Evolutionary conservation across 2,888 invertebrate species (phyloP), one percentile per base, ranked within the genome.

Genomic region (Megamerina dolium): DNA sequence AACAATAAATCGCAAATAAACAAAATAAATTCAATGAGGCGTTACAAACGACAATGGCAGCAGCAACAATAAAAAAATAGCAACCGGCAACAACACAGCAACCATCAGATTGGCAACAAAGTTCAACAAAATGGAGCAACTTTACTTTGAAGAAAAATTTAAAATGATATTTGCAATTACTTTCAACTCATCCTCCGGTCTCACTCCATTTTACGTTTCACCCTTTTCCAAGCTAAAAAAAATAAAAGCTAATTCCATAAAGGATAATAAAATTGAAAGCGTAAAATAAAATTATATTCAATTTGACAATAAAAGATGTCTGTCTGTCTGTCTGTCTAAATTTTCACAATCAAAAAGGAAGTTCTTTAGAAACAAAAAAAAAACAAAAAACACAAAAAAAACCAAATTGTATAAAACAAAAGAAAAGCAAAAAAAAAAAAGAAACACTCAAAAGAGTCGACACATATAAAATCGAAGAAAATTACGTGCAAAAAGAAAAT

Each of bases 201-300:
- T n/a, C n/a, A n/a, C n/a, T n/a, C n/a, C n/a, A n/a, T n/a, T n/a
- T n/a, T n/a, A n/a, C n/a, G n/a, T n/a, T n/a, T n/a, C n/a, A n/a
- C n/a, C n/a, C n/a, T n/a, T n/a, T n/a, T n/a, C n/a, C n/a, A n/a
- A n/a, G n/a, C n/a, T n/a, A n/a, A n/a, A n/a, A n/a, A n/a, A n/a
- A n/a, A n/a, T n/a, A n/a, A n/a, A 32, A 32, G 40, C 40, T 40
- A 45, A 45, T 45, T 40, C 31, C 45, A n/a, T 27, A 29, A 32
- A 45, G 40, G 19, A 32, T 37, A 26, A 32, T 18, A 23, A 12
- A 37, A 45, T 18, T 38, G 13, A 14, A 30, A 18, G 31, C 31
- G 23, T 30, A 19, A 30, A 30, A 38, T 38, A 27, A 38, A 19
- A 19, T 10, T 13, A 27, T 38, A 30, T 38, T 17, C 27, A 38